Evolutionary conservation across 92 coral and sea anemone genomes (phyloP).

Genomic region (Zoanthus gigantus): DNA sequence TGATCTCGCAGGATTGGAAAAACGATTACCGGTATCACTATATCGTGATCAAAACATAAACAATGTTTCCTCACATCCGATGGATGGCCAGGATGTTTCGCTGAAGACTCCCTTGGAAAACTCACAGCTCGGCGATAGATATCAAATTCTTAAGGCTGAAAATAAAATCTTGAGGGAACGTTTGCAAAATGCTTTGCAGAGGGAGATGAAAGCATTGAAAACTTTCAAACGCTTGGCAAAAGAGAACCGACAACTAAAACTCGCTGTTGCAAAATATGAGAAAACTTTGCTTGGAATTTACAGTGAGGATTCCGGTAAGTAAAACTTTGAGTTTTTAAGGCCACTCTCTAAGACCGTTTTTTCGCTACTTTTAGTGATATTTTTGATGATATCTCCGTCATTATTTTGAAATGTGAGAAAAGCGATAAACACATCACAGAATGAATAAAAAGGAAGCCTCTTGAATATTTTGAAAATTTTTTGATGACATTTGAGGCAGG

Average conservation of each 20-base stretch:
- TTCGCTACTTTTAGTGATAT: no score
- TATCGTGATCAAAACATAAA: conserved; percentile 78
- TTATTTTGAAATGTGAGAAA: no score
- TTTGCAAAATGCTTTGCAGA: conserved; percentile 92
- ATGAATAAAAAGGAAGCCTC: no score
- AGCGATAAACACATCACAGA: no score
- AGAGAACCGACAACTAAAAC: conserved; percentile 92
- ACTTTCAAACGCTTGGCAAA: conserved; percentile 94
- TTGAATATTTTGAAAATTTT: no score
- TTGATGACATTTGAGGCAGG: no score
- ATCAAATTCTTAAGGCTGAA: conserved; percentile 91
- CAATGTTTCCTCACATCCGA: conserved; percentile 33
- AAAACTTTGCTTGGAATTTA: conserved; percentile 85
- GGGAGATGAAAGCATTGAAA: conserved; percentile 97
- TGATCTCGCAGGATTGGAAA: conserved; percentile 46
- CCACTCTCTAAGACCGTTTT: no score
- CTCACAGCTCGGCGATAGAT: conserved; percentile 79
- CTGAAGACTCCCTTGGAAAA: conserved; percentile 50
- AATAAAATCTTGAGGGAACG: conserved; percentile 96
- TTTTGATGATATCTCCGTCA: no score
- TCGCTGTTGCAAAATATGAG: conserved; percentile 84
- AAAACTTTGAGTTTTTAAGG: no score
- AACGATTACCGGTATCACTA: conserved; percentile 5
- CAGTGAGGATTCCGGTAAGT: conserved; percentile 86
- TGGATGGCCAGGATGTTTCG: conserved; percentile 46